A percentile compares a stretch with the other conserved stretches of the same genome.
Conservation (phyloP, 2,888 invertebrate genomes). For the Syrista parreyssii region DNA sequence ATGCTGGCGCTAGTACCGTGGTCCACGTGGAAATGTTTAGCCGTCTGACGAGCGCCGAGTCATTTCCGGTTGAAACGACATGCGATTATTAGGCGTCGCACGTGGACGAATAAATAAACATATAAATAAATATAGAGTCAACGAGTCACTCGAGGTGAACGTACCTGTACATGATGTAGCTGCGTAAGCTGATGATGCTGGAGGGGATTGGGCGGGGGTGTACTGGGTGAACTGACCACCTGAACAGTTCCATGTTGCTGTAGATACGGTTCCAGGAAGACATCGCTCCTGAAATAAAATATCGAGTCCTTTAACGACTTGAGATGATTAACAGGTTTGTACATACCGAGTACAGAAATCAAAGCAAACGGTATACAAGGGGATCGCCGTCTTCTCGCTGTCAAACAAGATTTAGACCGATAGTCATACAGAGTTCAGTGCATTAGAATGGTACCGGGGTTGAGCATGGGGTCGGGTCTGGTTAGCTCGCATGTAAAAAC, state of each 20-base stretch:
- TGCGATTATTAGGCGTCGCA: neutral
- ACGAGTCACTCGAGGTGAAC: neutral
- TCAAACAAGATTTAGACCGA: conserved; percentile 27
- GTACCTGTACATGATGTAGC: conserved; percentile 68
- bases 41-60: neutral
- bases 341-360: neutral
- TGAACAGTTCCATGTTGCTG: conserved; percentile 67
- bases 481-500: conserved; percentile 4
- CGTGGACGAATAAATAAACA: neutral
- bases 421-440: conserved; percentile 14
- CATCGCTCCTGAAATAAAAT: conserved; percentile 75
- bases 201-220: conserved; percentile 62
- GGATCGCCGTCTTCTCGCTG: conserved; percentile 25
- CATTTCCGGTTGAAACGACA: neutral
- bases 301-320: neutral
- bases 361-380: neutral
- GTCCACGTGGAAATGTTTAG: neutral
- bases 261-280: conserved; percentile 80
- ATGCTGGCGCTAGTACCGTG: neutral
- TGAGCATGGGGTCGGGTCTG: neutral
- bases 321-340: neutral
- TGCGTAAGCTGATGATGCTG: conserved; percentile 70
- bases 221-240: conserved; percentile 61
- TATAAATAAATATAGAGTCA: neutral
- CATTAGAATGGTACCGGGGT: conserved; percentile 1